Conservation (phyloP, 1,140 invertebrate genomes). For the Brachionus rubens region DNA sequence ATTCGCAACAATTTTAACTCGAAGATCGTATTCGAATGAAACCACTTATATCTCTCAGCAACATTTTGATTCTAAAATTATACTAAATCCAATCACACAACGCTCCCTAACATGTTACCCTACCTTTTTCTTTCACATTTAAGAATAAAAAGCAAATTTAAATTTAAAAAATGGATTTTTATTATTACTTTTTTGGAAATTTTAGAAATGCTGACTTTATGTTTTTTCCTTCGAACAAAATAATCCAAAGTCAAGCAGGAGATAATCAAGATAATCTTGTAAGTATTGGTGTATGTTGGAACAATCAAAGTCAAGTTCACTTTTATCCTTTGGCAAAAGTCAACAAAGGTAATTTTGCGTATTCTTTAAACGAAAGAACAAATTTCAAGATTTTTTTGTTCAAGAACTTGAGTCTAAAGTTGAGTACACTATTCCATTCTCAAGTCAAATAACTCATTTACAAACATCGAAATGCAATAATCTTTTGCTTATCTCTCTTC, state of each 20-base stretch:
- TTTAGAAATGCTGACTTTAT: slow-evolving; percentile 26
- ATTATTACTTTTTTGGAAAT: background rate
- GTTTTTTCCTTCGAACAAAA: slow-evolving; percentile 20
- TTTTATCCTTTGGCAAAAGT: slow-evolving; percentile 17
- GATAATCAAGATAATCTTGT: background rate
- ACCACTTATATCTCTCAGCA: too few relatives aligned
- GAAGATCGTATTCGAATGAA: too few relatives aligned
- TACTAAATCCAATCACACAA: too few relatives aligned
- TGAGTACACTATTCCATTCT: slow-evolving; percentile 11
- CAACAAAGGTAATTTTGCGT: slow-evolving; percentile 12
- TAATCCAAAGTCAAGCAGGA: background rate
- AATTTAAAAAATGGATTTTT: background rate
- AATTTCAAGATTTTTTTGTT: background rate
- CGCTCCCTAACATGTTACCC: too few relatives aligned
- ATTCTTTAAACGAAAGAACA: background rate
- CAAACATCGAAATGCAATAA: background rate
- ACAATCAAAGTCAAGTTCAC: background rate
- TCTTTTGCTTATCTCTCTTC: background rate
- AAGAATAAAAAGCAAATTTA: too few relatives aligned
- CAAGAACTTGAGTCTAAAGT: slow-evolving; percentile 35
- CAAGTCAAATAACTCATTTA: background rate
- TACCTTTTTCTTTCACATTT: too few relatives aligned
- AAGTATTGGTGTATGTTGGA: slow-evolving; percentile 23
- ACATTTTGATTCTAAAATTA: too few relatives aligned
- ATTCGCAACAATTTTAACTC: too few relatives aligned